phyloP scores from a whole-genome alignment of 2,888 invertebrate genomes.

The Acanthosepion lycidas region DNA sequence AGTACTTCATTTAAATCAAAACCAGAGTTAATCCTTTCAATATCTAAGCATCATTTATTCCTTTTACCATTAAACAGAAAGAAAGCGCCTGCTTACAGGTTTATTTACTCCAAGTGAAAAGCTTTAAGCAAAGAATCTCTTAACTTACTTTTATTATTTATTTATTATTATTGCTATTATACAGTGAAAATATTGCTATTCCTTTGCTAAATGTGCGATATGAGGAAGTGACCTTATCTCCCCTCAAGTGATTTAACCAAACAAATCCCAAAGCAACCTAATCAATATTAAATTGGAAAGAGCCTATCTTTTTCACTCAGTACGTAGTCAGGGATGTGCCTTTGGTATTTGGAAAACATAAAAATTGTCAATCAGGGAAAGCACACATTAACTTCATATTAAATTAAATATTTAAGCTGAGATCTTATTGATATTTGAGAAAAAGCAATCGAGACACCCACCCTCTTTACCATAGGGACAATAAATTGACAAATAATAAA shows the following conservation, averaged over 20 bases:
- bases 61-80: too few relatives aligned
- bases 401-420: neutral
- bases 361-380: neutral
- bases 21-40: too few relatives aligned
- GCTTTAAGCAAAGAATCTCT: too few relatives aligned
- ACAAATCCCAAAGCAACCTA: neutral
- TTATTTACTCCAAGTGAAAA: too few relatives aligned
- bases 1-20: too few relatives aligned
- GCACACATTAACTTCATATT: slow-evolving; percentile 4
- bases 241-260: neutral
- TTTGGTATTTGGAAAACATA: neutral
- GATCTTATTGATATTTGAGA: neutral
- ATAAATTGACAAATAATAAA: neutral
- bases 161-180: neutral
- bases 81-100: too few relatives aligned
- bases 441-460: neutral
- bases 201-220: neutral
- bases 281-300: neutral
- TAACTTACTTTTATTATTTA: too few relatives aligned
- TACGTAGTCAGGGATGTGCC: neutral
- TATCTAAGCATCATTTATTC: too few relatives aligned
- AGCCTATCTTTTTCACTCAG: neutral
- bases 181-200: neutral
- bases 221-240: neutral
- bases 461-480: neutral